Conservation (phyloP, 2,797 vertebrate genomes). For the Nothura maculosa region DNA sequence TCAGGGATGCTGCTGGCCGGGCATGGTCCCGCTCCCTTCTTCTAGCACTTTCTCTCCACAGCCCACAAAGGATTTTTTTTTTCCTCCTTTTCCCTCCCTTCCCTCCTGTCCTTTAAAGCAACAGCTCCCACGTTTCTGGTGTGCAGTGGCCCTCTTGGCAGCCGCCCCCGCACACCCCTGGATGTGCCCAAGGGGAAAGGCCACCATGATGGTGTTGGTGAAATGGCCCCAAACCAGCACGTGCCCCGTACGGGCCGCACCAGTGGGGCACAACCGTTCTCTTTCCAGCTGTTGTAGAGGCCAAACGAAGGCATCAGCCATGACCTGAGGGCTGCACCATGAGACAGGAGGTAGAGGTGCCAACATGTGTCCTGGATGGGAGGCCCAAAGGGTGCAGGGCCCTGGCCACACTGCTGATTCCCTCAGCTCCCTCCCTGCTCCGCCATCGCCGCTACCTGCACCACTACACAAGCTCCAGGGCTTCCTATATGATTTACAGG, state of each 20-base stretch:
- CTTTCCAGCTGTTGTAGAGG: neutral
- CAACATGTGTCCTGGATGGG: too few relatives aligned
- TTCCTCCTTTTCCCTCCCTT: neutral
- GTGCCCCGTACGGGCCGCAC: fast-evolving
- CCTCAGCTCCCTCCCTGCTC: neutral
- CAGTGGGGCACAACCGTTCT: neutral
- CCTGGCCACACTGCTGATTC: neutral
- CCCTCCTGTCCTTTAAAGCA: slow-evolving; percentile 81
- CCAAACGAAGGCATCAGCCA: neutral
- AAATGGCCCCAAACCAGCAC: fast-evolving
- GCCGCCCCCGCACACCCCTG: neutral
- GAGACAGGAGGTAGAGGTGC: too few relatives aligned
- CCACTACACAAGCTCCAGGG: fast-evolving
- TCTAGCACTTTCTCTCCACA: slow-evolving; percentile 89
- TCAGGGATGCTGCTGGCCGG: slow-evolving; percentile 85
- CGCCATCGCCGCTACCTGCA: neutral
- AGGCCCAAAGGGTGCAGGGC: too few relatives aligned
- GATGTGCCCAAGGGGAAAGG: neutral
- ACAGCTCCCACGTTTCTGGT: slow-evolving; percentile 77
- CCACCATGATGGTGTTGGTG: fast-evolving
- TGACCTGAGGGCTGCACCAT: too few relatives aligned
- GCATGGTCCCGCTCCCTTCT: slow-evolving; percentile 87
- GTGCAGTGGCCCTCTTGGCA: slow-evolving; percentile 36
- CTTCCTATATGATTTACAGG: neutral
- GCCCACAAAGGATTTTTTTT: slow-evolving; percentile 82